Percentiles rank a stretch among this genome's conserved stretches.
Conservation (phyloP, 2,888 invertebrate species). For the Tetrapedia diversipes region DNA sequence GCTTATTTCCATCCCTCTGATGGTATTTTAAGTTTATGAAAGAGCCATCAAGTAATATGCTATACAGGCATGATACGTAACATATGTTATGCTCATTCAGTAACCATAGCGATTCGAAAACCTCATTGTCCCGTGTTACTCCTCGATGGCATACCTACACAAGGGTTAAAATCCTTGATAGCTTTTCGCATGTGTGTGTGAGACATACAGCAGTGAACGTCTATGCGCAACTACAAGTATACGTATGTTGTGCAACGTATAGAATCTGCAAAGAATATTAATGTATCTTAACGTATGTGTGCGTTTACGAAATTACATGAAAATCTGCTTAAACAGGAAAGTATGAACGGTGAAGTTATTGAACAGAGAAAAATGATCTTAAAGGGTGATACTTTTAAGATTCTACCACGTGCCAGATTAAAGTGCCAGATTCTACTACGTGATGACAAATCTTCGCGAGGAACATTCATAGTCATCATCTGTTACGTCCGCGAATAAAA, state of each 20-base stretch:
- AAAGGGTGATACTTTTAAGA: background rate
- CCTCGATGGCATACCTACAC: constrained; percentile 21
- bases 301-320: background rate
- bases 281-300: background rate
- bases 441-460: constrained; percentile 8
- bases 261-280: background rate
- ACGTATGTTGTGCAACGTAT: background rate
- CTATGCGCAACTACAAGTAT: background rate
- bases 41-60: constrained; percentile 16
- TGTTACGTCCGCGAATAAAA: background rate
- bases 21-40: constrained; percentile 43
- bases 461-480: constrained; percentile 20
- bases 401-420: background rate
- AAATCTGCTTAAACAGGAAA: constrained; percentile 1
- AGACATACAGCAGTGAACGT: background rate
- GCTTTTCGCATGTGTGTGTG: background rate
- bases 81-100: constrained; percentile 63
- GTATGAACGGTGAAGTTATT: background rate
- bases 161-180: constrained; percentile 43
- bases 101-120: constrained; percentile 72
- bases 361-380: background rate
- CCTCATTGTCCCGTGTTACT: constrained; percentile 45
- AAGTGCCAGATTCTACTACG: constrained; percentile 5
- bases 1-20: background rate
- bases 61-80: constrained; percentile 44